A percentile compares a stretch with the other conserved stretches of the same genome.
These are phyloP conservation scores for Nycticorax nycticorax DNA, from an alignment of 2,113 vertebrate species.

Conservation along the genomic window DNA sequence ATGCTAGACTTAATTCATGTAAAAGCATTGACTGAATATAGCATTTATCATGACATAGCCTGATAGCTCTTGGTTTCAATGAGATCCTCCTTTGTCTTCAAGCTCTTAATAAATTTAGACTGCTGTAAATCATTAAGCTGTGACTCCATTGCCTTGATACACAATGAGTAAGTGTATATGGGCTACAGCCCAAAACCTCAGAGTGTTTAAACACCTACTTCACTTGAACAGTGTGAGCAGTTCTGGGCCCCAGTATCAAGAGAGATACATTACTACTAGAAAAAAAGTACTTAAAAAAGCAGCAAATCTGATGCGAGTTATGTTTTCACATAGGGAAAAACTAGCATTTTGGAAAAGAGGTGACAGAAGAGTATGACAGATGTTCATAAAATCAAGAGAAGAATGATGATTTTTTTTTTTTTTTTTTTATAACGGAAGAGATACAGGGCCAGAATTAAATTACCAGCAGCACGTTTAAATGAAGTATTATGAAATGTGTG, in stretches of 20 bases:
- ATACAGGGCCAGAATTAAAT: background rate
- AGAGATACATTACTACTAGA: background rate
- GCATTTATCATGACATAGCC: background rate
- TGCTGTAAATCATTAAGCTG: background rate
- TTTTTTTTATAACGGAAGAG: background rate
- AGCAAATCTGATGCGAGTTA: background rate
- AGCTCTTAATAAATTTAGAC: slow-evolving; percentile 4
- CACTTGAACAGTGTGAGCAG: background rate
- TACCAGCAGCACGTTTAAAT: background rate
- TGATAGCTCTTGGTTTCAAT: background rate
- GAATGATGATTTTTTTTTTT: rapidly evolving
- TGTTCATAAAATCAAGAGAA: background rate
- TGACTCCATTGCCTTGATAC: background rate
- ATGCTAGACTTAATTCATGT: background rate
- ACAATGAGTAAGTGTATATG: background rate
- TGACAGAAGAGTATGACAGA: background rate
- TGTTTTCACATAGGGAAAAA: background rate
- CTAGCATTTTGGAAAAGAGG: background rate
- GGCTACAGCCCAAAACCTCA: background rate
- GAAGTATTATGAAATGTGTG: background rate
- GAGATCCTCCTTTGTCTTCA: background rate
- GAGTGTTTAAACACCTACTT: background rate
- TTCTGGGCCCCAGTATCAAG: background rate
- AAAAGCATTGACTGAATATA: background rate
- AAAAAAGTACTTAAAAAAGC: background rate